A percentile compares a stretch with the other conserved stretches of the same genome.
Evolutionary conservation across 2,797 vertebrate genomes (phyloP).

Genomic region (Phataginus tricuspis): DNA sequence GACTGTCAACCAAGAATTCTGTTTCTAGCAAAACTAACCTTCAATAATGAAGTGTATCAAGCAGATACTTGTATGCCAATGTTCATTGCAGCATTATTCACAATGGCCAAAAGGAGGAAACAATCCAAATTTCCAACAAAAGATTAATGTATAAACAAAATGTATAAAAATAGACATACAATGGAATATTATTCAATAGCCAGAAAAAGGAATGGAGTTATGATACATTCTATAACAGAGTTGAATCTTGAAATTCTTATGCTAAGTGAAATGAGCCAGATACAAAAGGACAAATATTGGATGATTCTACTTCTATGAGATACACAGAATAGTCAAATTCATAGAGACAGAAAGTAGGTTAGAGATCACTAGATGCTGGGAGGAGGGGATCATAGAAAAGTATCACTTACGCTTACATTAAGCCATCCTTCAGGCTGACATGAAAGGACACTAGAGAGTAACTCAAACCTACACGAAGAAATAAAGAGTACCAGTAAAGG

Average conservation of each 20-base stretch:
- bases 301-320: neutral
- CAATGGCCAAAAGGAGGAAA: neutral
- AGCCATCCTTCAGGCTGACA: neutral
- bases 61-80: neutral
- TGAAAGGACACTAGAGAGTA: neutral
- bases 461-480: neutral
- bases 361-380: neutral
- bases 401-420: neutral
- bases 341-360: neutral
- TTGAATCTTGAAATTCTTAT: neutral
- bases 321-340: neutral
- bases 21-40: neutral
- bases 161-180: neutral
- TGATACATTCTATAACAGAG: neutral
- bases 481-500: neutral
- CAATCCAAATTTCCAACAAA: neutral
- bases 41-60: neutral
- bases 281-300: neutral
- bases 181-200: neutral
- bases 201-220: neutral
- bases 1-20: neutral
- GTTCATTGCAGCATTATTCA: neutral
- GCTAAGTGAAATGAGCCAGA: neutral
- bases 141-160: neutral
- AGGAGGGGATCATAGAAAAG: neutral